Base-by-base conservation (phyloP, 2,888 invertebrate genomes). In the Pycnomerus fuliginosus region DNA sequence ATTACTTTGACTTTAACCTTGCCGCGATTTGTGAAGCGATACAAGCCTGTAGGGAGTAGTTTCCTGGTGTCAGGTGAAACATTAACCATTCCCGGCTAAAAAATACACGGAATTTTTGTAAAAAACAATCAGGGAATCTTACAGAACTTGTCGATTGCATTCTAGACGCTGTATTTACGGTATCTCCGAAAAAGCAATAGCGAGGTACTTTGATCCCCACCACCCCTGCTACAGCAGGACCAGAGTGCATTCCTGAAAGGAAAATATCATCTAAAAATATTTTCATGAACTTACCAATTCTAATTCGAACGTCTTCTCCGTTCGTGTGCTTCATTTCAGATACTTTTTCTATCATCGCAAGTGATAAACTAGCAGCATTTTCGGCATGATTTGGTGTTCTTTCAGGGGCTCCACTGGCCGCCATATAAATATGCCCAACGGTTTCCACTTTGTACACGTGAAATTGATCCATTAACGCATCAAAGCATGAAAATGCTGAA, bases 361-460 rank as follows among this genome's bases (percentile, higher is more conserved):
- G 70, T 0, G 89, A 85, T 3, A 91, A 79, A 60, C 85, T 84
- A 2, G 89, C 87, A 5, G 88, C 83, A 49, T 85, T 80, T 45
- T 81, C 79, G 0, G 89, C 87, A 70, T 93, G 91, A 11, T 80
- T 69, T 1, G 80, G 76, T 13, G 81, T 80, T 33, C 80, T 74
- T 62, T 90, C 90, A 0, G 92, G 92, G 2, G 87, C 87, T 0
- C 93, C 93, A 23, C 90, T 87, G 3, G 91, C 92, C 24, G 89
- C 83, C 92, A 93, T 93, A 68, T 93, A 93, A 29, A 84, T 80
- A 65, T 84, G 86, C 12, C 92, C 93, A 1, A 92, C 88, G 0
- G 93, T 93, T 75, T 93, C 93, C 44, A 93, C 89, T 80, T 93
- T 93, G 67, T 92, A 93, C 2, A 90, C 90, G 34, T 87, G 78